Conservation (phyloP, 92 coral and sea anemone genomes). For the Chrysogorgia sp. region DNA sequence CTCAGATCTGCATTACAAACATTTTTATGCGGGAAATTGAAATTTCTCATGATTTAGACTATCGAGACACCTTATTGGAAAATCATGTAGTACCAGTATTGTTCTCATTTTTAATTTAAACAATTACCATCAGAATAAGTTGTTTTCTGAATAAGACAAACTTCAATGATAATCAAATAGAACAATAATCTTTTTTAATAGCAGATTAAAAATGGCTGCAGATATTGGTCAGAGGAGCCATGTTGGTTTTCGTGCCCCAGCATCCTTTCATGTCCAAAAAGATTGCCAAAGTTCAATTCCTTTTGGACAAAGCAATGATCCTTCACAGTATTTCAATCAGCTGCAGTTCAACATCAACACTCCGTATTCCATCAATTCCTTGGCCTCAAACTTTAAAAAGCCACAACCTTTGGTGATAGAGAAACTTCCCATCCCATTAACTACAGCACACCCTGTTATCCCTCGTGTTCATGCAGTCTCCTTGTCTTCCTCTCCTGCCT, state of each 20-base stretch:
- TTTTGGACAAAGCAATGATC: conserved; percentile 5
- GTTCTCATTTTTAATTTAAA: too few species aligned
- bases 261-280: conserved; percentile 11
- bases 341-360: conserved; percentile 85
- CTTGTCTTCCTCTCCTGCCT: conserved; percentile 43
- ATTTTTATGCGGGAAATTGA: too few species aligned
- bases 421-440: conserved; percentile 53
- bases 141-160: too few species aligned
- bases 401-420: conserved; percentile 90
- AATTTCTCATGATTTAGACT: too few species aligned
- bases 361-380: conserved; percentile 66
- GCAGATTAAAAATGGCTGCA: not conserved
- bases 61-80: too few species aligned
- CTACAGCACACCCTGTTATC: conserved; percentile 16
- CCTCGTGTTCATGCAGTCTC: conserved; percentile 27
- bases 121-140: too few species aligned
- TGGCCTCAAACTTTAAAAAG: conserved; percentile 83
- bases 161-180: too few species aligned
- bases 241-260: conserved; percentile 50
- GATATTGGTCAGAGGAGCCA: conserved; percentile 26
- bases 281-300: not conserved
- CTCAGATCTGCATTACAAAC: too few species aligned
- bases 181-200: too few species aligned
- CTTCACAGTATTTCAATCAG: conserved; percentile 66
- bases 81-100: too few species aligned